Conservation (phyloP, 2,888 invertebrate genomes). For the Acanthoscelides obtectus region DNA sequence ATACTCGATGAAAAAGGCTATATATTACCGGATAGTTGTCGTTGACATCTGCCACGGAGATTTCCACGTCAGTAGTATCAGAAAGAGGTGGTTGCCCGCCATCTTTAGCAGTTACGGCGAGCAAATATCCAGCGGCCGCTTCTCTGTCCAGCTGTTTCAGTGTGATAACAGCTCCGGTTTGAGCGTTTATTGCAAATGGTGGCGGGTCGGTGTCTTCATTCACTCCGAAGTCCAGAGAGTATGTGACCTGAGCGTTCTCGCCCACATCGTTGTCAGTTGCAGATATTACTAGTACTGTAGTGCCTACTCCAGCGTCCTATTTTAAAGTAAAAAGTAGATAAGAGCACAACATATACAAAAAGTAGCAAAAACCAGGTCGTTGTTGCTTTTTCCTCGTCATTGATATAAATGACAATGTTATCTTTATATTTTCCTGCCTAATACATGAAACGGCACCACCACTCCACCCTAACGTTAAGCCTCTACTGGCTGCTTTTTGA, state of each 20-base stretch:
- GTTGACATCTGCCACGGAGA: constrained; percentile 92
- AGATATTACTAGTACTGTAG: constrained; percentile 74
- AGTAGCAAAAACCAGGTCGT: too few relatives aligned
- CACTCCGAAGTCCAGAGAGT: constrained; percentile 65
- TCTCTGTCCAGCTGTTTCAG: constrained; percentile 84
- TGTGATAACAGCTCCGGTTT: constrained; percentile 90
- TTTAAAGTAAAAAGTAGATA: too few relatives aligned
- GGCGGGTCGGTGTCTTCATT: constrained; percentile 57
- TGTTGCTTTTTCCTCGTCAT: too few relatives aligned
- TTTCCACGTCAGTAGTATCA: constrained; percentile 93
- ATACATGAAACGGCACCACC: too few relatives aligned
- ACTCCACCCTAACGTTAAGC: too few relatives aligned
- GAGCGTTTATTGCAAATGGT: constrained; percentile 83
- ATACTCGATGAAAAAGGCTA: too few relatives aligned
- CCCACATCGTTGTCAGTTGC: constrained; percentile 95
- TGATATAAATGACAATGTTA: too few relatives aligned
- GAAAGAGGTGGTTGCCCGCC: constrained; percentile 87
- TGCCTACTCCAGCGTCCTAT: constrained; percentile 47
- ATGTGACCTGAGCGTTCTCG: constrained; percentile 85
- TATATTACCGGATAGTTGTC: constrained; percentile 87
- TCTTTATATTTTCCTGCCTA: too few relatives aligned
- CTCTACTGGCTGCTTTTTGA: too few relatives aligned
- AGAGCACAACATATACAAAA: too few relatives aligned
- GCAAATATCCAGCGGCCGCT: constrained; percentile 69
- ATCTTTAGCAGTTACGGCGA: constrained; percentile 90